Conservation (phyloP, 2,797 vertebrate species). For the Geotrypetes seraphini region DNA sequence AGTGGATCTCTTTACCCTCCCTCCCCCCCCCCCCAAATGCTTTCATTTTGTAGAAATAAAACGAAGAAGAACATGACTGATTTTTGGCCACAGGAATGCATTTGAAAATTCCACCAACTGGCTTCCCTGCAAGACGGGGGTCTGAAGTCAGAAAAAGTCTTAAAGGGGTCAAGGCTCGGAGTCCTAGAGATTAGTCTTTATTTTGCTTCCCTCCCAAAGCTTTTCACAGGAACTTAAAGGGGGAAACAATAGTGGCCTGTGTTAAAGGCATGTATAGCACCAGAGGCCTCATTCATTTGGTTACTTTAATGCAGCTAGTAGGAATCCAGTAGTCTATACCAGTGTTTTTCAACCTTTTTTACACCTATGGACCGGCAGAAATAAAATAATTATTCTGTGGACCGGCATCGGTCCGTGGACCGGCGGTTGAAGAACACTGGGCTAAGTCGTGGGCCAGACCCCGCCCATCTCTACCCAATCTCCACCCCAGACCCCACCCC, state of each 20-base stretch:
- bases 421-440: too few relatives aligned
- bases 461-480: too few relatives aligned
- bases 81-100: not conserved
- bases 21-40: too few relatives aligned
- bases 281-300: not conserved
- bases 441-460: too few relatives aligned
- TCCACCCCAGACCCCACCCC: too few relatives aligned
- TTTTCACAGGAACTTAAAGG: not conserved
- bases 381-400: too few relatives aligned
- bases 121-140: not conserved
- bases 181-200: not conserved
- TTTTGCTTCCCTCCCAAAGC: not conserved
- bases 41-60: conserved; percentile 2
- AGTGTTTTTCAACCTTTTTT: too few relatives aligned
- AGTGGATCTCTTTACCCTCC: conserved; percentile 1
- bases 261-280: not conserved
- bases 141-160: too few relatives aligned
- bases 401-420: too few relatives aligned
- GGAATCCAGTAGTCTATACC: too few relatives aligned
- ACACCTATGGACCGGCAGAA: too few relatives aligned
- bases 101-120: accelerated
- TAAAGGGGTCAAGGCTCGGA: not conserved
- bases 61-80: not conserved
- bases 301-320: not conserved
- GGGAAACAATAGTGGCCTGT: not conserved